Evolutionary conservation across 35 echinoderm and acorn worm genomes (phyloP).

Genomic region (Nesometra sesokonis): DNA sequence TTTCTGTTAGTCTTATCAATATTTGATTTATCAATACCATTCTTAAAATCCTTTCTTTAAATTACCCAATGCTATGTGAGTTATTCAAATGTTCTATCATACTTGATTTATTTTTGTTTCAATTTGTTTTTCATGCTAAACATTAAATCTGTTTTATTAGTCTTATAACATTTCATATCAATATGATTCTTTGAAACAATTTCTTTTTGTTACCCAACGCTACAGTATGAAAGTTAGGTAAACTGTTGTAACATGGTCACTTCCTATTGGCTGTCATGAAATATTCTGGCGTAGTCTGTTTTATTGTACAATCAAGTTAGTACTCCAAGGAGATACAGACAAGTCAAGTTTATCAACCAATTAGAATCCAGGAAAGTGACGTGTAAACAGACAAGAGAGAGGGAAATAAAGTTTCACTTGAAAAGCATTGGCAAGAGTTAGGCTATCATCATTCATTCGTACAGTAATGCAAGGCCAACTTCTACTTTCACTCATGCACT

Average conservation of each 20-base stretch:
- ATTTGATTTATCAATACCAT: too few relatives aligned
- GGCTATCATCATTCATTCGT: neutral
- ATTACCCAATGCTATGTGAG: too few relatives aligned
- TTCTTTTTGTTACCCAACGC: too few relatives aligned
- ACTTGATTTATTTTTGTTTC: too few relatives aligned
- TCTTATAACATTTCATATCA: too few relatives aligned
- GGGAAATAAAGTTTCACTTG: neutral
- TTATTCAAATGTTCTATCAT: too few relatives aligned
- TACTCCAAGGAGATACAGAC: neutral
- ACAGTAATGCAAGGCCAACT: neutral
- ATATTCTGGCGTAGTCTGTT: neutral
- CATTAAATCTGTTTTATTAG: too few relatives aligned
- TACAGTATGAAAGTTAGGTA: neutral
- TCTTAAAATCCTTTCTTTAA: too few relatives aligned
- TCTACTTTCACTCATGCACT: neutral
- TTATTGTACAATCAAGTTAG: neutral
- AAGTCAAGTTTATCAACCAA: neutral
- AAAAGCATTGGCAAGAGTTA: neutral
- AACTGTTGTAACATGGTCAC: neutral
- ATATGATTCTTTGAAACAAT: too few relatives aligned
- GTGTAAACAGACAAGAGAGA: neutral
- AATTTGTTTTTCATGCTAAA: too few relatives aligned
- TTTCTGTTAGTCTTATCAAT: too few relatives aligned
- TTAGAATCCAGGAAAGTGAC: neutral
- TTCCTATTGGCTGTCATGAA: neutral